Conservation (phyloP, 2,113 vertebrate species). For the Scopus umbretta region DNA sequence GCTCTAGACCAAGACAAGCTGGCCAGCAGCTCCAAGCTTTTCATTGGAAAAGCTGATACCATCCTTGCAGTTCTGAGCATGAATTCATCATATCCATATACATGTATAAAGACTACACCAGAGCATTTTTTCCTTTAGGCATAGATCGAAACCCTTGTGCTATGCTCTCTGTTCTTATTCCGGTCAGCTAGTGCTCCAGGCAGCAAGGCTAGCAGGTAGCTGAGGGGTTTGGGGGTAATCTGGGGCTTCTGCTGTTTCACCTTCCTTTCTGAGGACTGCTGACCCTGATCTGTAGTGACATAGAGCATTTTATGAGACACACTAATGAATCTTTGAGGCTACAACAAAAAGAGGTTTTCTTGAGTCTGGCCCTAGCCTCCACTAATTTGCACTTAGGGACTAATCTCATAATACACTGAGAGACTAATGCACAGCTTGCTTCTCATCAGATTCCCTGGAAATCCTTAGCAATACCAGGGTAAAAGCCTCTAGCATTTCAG, state of each 20-base stretch:
- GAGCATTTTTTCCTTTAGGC: neutral
- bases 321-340: neutral
- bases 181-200: neutral
- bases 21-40: neutral
- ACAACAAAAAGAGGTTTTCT: neutral
- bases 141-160: neutral
- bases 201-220: neutral
- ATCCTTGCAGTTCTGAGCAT: neutral
- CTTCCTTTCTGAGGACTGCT: neutral
- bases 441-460: neutral
- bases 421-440: neutral
- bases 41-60: neutral
- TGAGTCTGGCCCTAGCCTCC: neutral
- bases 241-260: neutral
- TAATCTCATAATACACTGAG: neutral
- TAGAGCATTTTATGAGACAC: neutral
- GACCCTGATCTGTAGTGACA: neutral
- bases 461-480: neutral
- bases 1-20: neutral
- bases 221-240: neutral
- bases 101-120: neutral
- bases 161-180: neutral
- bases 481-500: neutral
- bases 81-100: neutral
- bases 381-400: neutral